Base-by-base conservation (phyloP, 2,113 vertebrate genomes). In the Sisor rabdophorus region DNA sequence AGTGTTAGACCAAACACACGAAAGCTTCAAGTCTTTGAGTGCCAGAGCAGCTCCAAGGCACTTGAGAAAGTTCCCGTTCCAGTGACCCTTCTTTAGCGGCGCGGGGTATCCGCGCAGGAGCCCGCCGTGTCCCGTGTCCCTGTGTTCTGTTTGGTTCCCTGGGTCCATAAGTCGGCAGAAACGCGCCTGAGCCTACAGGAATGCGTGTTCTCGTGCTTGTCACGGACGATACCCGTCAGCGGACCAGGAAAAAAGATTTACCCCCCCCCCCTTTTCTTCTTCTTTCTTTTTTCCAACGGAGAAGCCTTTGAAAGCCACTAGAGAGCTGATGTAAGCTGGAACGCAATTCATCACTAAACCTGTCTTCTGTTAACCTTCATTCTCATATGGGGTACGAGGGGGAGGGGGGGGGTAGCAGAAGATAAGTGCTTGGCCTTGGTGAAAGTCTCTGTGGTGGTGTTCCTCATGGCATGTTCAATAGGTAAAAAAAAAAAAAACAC, bases 41-140 rank as follows among this genome's bases (percentile, higher is more conserved):
- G 93, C 92, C 92, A 76, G 92, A 95, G 91, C 61, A 86, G 90
- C 89, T 92, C 90, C 91, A 96, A 98, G 96, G 96, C 96, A 97
- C 96, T 97, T 98, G 91, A 93, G 94, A 93, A 90, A 88, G 85
- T 87, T 65, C 77, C 89, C 58, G 84, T 84, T 90, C 88, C 87
- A 85, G 86, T 79, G 85, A 75, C 81, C 84, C 85, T 86, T 82
- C 87, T 86, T 78, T 80, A 76, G 53, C 56, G 24, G 87, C 85
- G 81, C 75, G 83, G n/a, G 68, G 32, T 77, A 80, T 72, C 44
- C 78, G 11, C 28, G 36, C 12, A 20, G 20, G 12, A 11, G 40
- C 32, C 7, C 32, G 3, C 32, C 7, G 28, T 48, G 20, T 63
- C 63, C 72, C 16, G 52, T 59, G 64, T 47, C 24, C 22, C 26